Evolutionary conservation across 2,888 invertebrate genomes (phyloP).

Genomic region (Desoria tigrina): DNA sequence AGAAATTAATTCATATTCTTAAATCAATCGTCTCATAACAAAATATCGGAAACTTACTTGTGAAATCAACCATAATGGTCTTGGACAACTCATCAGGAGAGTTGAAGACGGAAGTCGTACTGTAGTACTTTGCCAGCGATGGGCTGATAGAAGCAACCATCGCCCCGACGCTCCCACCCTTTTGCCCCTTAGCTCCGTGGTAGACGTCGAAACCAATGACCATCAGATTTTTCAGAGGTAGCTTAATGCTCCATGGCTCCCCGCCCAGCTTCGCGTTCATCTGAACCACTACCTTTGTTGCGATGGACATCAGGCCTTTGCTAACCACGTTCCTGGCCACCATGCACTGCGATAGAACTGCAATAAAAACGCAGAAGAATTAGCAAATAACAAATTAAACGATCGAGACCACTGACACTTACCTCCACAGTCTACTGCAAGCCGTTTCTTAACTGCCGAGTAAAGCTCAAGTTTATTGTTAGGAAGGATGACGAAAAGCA

Average conservation of each 20-base stretch:
- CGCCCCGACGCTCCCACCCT: slow-evolving; percentile 36
- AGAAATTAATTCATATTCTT: too few relatives aligned
- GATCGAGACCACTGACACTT: too few relatives aligned
- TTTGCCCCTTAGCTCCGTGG: slow-evolving; percentile 25
- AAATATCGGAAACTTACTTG: slow-evolving; percentile 34
- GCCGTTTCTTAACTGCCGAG: slow-evolving; percentile 60
- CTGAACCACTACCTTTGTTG: slow-evolving; percentile 62
- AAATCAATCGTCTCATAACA: too few relatives aligned
- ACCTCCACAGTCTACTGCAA: slow-evolving; percentile 37
- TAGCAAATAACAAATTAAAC: too few relatives aligned
- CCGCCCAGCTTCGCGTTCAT: slow-evolving; percentile 73
- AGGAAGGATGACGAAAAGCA: slow-evolving; percentile 59
- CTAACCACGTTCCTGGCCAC: slow-evolving; percentile 41
- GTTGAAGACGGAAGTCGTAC: slow-evolving; percentile 26
- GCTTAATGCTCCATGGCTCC: slow-evolving; percentile 77
- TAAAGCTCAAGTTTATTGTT: slow-evolving; percentile 61
- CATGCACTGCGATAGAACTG: slow-evolving; percentile 51
- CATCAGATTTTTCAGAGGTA: slow-evolving; percentile 61
- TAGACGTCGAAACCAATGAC: slow-evolving; percentile 46
- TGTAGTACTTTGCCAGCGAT: slow-evolving; percentile 33
- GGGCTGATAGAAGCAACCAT: slow-evolving; percentile 36
- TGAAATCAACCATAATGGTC: slow-evolving; percentile 23
- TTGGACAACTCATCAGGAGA: slow-evolving; percentile 26
- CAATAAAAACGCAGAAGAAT: too few relatives aligned
- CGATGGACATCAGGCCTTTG: slow-evolving; percentile 46